Base-by-base conservation (phyloP, 2,888 invertebrate species). In the Drosophila algonquin region DNA sequence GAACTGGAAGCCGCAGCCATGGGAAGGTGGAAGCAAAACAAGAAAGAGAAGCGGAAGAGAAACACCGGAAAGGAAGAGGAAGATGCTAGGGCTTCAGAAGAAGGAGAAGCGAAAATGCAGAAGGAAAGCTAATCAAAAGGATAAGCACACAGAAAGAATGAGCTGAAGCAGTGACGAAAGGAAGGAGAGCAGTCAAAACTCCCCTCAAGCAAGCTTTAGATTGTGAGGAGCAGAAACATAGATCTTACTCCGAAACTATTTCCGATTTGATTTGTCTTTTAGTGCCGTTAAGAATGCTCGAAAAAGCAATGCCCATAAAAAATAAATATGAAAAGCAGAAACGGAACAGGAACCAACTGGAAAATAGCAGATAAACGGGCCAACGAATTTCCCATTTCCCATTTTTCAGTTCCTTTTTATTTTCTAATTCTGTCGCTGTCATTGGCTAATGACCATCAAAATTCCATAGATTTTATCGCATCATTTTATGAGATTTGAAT, bases 401-500 rank as follows among this genome's bases (percentile, higher is more conserved):
- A 61, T 58, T 57, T 21, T 12, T 35, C 0, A 24, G 10, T 21
- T 27, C 47, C 9, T 12, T 10, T 48, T 35, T 2, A 14, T n/a
- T 40, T 40, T 6, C 10, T 10, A 27, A 56, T 62, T 57, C 27
- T 27, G 27, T 48, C 46, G n/a, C 10, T 40, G 47, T 9, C 9
- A 32, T 64, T 51, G 32, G 14, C 40, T 62, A 52, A 46, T 53
- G 67, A 56, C 51, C 62, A 65, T 61, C 44, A 10, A 61, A 74
- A 87, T 81, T 87, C 72, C 81, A 81, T 84, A 81, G 71, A 73
- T 84, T 87, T 55, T 53, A 53, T 45, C 47, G 70, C 64, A 70
- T 63, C 54, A 65, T 64, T 54, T 50, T 54, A 56, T 64, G 56
- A 68, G 56, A 70, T 58, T 27, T 24, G 48, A 6, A 52, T 45